Conservation (phyloP, 2,888 invertebrate genomes). For the Lampropteryx suffumata region DNA sequence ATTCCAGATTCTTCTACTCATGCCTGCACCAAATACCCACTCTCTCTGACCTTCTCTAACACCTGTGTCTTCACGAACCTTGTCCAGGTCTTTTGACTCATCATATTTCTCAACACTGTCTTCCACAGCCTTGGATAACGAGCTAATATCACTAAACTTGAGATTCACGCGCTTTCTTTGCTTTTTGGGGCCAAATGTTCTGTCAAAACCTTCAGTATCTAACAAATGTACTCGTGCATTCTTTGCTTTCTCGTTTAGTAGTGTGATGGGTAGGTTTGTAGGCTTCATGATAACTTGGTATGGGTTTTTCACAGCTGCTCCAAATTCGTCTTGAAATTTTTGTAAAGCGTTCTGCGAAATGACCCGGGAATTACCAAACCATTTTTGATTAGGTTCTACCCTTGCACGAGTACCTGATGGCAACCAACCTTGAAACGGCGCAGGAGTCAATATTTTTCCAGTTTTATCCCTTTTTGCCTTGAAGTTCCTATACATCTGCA, state of each 20-base stretch:
- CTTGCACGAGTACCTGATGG: constrained; percentile 95
- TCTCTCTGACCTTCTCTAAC: constrained; percentile 92
- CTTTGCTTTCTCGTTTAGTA: constrained; percentile 96
- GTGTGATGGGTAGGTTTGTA: constrained; percentile 95
- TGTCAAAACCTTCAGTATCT: constrained; percentile 97
- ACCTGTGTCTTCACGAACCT: constrained; percentile 91
- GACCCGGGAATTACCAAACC: constrained; percentile 99
- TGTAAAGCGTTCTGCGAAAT: constrained; percentile 95
- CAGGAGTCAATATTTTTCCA: constrained; percentile 96
- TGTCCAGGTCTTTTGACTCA: constrained; percentile 91
- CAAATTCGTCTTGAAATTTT: constrained; percentile 97
- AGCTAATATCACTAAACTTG: constrained; percentile 88
- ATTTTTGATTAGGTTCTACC: constrained; percentile 98
- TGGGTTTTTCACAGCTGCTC: constrained; percentile 96
- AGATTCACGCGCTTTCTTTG: constrained; percentile 95
- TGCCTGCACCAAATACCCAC: constrained; percentile 97
- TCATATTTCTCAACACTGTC: constrained; percentile 90
- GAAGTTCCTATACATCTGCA: constrained; percentile 99
- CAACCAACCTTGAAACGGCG: constrained; percentile 97
- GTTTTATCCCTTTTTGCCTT: constrained; percentile 95
- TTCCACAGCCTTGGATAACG: constrained; percentile 88
- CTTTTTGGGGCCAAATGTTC: constrained; percentile 97
- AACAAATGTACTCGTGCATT: constrained; percentile 95
- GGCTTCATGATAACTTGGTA: constrained; percentile 99
- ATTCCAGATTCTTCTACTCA: constrained; percentile 99